Percentiles rank a stretch among this genome's conserved stretches.
These are phyloP conservation scores for Dasypus novemcinctus DNA, from an alignment of 2,113 vertebrate species.

Conservation along the genomic window DNA sequence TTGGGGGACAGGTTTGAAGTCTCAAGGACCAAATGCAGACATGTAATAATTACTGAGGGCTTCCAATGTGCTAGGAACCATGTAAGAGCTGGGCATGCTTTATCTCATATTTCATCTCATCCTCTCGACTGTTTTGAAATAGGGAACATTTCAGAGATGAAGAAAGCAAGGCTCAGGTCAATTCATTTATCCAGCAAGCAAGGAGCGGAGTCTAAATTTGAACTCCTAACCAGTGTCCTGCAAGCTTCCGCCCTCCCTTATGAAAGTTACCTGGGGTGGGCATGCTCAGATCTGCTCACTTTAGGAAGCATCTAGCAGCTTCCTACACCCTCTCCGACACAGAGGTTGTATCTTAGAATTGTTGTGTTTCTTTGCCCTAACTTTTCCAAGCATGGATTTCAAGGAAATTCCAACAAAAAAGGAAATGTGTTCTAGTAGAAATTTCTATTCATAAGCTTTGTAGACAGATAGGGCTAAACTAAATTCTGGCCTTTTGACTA, in stretches of 20 bases:
- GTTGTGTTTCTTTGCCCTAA: background rate
- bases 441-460: background rate
- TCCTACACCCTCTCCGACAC: no score
- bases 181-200: background rate
- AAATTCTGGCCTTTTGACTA: background rate
- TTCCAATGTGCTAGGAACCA: fast-evolving
- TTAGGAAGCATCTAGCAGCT: background rate
- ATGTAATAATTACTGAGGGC: no score
- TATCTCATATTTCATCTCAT: background rate
- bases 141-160: background rate
- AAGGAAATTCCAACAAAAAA: background rate
- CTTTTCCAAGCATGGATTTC: background rate
- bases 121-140: background rate
- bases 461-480: background rate
- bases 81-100: fast-evolving
- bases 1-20: background rate
- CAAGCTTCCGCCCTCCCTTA: background rate
- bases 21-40: background rate
- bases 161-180: background rate
- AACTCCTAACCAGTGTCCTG: background rate
- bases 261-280: fast-evolving
- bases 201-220: background rate
- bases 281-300: background rate
- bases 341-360: background rate
- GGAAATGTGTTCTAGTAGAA: background rate